These are phyloP conservation scores for Punctoribates punctum DNA, from an alignment of 2,888 invertebrate species.

Conservation along the genomic window DNA sequence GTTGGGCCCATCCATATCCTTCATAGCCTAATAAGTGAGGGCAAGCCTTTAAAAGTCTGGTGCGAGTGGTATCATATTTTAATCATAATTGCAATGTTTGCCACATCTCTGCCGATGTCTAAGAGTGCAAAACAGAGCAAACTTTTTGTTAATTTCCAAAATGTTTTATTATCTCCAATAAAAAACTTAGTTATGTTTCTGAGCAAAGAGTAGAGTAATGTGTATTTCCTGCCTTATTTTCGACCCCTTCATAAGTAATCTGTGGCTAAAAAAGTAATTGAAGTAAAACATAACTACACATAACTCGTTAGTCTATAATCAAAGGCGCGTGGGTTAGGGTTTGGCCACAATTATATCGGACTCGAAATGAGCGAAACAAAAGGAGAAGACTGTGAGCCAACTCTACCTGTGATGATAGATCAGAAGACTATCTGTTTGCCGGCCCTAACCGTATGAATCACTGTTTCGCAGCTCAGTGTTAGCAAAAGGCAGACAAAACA, in stretches of 20 bases:
- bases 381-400: background rate
- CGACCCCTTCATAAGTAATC: conserved; percentile 20
- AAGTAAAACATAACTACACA: background rate
- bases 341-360: conserved; percentile 34
- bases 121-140: background rate
- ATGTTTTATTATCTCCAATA: background rate
- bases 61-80: conserved; percentile 13
- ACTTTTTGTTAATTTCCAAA: conserved; percentile 10
- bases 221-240: background rate
- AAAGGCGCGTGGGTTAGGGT: conserved; percentile 36
- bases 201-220: background rate
- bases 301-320: conserved; percentile 36
- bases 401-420: conserved; percentile 30
- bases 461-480: background rate
- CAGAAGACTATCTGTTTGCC: conserved; percentile 21
- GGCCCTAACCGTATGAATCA: conserved; percentile 23
- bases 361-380: conserved; percentile 22
- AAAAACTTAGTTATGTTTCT: background rate
- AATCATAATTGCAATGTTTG: conserved; percentile 35
- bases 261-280: conserved; percentile 30
- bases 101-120: background rate
- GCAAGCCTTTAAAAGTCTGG: background rate
- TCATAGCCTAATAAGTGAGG: conserved; percentile 25
- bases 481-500: conserved; percentile 35
- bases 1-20: conserved; percentile 30